A percentile compares a stretch with the other conserved stretches of the same genome.
Evolutionary conservation across 2,113 vertebrate genomes (phyloP).

Genomic region (Propithecus coquereli): DNA sequence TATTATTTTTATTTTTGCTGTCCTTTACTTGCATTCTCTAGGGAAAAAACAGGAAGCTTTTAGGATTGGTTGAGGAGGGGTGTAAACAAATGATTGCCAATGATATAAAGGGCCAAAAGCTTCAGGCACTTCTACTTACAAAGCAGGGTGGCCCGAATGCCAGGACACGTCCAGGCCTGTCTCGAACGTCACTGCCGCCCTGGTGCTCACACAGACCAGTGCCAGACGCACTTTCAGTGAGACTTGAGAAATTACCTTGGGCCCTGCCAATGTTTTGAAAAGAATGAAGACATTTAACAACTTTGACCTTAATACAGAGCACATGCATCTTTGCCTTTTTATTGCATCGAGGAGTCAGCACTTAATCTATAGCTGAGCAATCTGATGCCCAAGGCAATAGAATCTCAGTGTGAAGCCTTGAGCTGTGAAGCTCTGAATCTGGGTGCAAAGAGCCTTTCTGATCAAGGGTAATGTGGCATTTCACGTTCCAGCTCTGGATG

Average conservation of each 20-base stretch:
- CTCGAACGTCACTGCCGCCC: background rate
- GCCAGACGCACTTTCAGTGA: background rate
- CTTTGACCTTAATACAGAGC: constrained; percentile 10
- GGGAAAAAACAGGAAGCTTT: background rate
- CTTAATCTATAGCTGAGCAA: background rate
- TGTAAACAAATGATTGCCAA: too few species aligned
- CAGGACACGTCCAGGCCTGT: background rate
- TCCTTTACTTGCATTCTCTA: background rate
- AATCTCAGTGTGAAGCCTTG: background rate
- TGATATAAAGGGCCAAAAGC: background rate
- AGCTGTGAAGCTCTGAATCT: background rate
- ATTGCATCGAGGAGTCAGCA: background rate
- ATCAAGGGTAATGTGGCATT: background rate
- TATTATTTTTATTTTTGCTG: background rate
- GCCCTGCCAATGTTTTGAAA: constrained; percentile 23
- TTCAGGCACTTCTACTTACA: rapidly evolving
- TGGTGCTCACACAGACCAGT: background rate
- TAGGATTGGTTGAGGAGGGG: background rate
- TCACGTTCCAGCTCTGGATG: background rate
- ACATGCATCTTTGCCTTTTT: background rate
- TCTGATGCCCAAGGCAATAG: background rate
- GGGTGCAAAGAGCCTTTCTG: background rate
- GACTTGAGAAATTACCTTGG: background rate
- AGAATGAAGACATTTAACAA: background rate
- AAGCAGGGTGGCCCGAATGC: background rate